Conservation (phyloP, 1,140 invertebrate genomes). For the Stratiolaelaps scimitus region DNA sequence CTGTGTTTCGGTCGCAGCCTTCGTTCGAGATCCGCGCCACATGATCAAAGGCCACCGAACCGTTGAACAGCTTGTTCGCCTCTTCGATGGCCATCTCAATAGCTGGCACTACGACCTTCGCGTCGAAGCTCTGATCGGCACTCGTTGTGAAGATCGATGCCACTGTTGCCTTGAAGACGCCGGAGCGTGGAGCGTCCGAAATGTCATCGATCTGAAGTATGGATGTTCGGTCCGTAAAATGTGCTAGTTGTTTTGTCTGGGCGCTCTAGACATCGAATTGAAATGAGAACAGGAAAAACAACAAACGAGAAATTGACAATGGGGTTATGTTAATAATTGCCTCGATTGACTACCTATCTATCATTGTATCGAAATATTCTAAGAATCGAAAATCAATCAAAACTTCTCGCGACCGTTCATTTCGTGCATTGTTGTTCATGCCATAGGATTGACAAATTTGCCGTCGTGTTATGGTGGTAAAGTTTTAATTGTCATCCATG, state of each 20-base stretch:
- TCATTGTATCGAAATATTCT: no score
- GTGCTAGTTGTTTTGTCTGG: not conserved
- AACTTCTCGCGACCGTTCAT: no score
- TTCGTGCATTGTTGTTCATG: no score
- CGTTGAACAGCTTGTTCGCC: constrained; percentile 30
- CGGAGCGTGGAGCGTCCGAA: not conserved
- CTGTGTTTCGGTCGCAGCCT: constrained; percentile 30
- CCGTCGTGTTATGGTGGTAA: no score
- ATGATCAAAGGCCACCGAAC: constrained; percentile 30
- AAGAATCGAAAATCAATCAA: no score
- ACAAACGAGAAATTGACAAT: no score
- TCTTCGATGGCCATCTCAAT: constrained; percentile 33
- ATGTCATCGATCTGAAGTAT: constrained; percentile 3
- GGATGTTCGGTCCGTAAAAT: not conserved
- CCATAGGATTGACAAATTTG: no score
- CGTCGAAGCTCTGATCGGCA: constrained; percentile 19
- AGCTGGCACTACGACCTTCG: constrained; percentile 32
- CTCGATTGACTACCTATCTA: no score
- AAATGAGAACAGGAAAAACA: no score
- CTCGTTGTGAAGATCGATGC: constrained; percentile 19
- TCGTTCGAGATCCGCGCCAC: constrained; percentile 28
- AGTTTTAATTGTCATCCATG: no score
- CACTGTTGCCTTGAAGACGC: not conserved
- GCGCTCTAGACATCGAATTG: no score
- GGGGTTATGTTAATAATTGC: no score